phyloP scores from a whole-genome alignment of 2,888 invertebrate genomes.

The Nasonovia ribisnigri region DNA sequence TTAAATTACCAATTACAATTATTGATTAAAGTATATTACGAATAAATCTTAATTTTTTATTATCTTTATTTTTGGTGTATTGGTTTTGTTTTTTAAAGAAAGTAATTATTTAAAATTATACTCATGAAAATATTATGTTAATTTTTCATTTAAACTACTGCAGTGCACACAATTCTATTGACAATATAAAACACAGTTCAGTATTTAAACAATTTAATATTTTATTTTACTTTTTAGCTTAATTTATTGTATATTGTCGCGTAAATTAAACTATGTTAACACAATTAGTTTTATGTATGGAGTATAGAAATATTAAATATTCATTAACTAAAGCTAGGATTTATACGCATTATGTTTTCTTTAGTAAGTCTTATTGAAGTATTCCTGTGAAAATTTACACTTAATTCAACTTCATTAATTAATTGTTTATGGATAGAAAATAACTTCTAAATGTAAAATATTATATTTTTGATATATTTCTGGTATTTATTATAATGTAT shows the following conservation, averaged over 20 bases:
- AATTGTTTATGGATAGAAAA: not conserved
- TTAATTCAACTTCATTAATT: not conserved
- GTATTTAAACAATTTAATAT: not conserved
- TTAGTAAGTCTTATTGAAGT: not conserved
- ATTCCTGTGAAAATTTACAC: not conserved
- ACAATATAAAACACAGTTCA: not conserved
- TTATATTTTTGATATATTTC: not conserved
- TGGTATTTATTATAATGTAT: not conserved
- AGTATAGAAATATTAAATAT: not conserved
- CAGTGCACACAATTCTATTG: not conserved
- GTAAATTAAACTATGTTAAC: not conserved
- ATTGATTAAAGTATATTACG: not conserved
- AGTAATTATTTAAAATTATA: not conserved
- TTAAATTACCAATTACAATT: not conserved
- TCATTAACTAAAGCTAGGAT: not conserved
- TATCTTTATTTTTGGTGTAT: not conserved
- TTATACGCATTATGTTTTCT: not conserved
- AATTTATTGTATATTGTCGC: not conserved
- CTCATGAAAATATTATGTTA: not conserved
- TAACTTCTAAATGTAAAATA: not conserved
- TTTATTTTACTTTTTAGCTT: not conserved
- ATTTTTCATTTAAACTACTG: not conserved
- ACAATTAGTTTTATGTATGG: not conserved
- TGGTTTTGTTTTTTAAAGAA: not conserved
- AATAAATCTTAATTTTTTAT: not conserved